These are phyloP conservation scores for Pipra filicauda DNA, from an alignment of 2,113 vertebrate genomes.

Conservation along the genomic window DNA sequence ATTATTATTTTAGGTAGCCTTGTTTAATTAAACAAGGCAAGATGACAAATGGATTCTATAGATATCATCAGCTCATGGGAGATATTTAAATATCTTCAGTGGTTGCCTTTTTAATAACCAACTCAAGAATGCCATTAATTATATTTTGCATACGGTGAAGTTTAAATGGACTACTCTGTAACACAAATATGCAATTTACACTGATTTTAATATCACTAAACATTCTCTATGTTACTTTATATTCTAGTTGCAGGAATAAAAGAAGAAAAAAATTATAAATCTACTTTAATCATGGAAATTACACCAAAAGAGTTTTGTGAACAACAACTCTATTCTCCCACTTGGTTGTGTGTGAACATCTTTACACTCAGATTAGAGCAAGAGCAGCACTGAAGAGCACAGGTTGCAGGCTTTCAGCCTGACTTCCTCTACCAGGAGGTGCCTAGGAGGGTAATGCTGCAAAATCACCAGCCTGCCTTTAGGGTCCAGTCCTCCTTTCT, in stretches of 20 bases:
- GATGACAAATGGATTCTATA: background rate
- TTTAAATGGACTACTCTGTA: background rate
- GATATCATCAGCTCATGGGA: background rate
- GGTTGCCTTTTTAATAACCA: background rate
- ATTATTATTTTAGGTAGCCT: background rate
- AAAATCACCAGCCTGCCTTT: background rate
- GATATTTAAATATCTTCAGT: background rate
- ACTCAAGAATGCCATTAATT: background rate
- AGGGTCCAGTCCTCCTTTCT: background rate
- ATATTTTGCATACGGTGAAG: background rate
- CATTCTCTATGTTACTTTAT: background rate
- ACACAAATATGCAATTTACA: background rate
- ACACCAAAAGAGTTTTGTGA: background rate
- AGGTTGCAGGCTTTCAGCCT: background rate
- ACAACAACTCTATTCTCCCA: too few species aligned
- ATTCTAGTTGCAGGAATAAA: background rate
- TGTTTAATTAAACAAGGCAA: background rate
- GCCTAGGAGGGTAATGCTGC: background rate
- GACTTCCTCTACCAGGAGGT: background rate
- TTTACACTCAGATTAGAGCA: background rate
- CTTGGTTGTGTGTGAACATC: background rate
- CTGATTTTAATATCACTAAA: background rate
- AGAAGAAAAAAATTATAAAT: background rate
- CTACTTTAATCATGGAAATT: background rate
- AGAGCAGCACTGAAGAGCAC: background rate